Base-by-base conservation (phyloP, 1,140 invertebrate species). In the Drosophila asahinai region DNA sequence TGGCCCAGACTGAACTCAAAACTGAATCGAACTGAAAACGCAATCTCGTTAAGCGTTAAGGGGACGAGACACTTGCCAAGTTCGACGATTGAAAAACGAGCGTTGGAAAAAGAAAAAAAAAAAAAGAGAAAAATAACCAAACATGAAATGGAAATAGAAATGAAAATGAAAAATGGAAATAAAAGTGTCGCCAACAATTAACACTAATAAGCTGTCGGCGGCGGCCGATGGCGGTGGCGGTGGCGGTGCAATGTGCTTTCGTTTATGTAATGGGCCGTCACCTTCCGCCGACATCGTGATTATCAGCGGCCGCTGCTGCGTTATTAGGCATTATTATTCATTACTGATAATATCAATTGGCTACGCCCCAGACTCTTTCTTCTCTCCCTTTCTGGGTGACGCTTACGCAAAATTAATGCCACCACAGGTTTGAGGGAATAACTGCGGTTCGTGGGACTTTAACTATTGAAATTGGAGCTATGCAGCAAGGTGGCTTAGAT, bases 301-400 rank as follows among this genome's bases (percentile, higher is more conserved):
- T 60, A 60, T 61, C 58, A 59, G 62, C 27, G 7, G 42, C 42
- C 45, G 62, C 40, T 6, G 42, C 42, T 48, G 63, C 58, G 77
- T 80, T 86, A 87, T 87, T 83, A 55, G 80, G 84, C 77, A 87
- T 87, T 83, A 83, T 83, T 83, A 78, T 87, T 80, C 61, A 89
- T 89, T 87, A 77, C 80, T 74, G 84, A 89, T 86, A 77, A 66
- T 74, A 89, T 80, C 77, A 73, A 83, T 89, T 86, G 71, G 72
- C 49, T 70, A 72, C 63, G 73, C 61, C 72, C 42, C 5, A 48
- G 63, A 62, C 65, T 67, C 54, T 64, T 65, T 81, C 49, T 43
- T 52, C 42, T 36, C 52, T 60, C 11, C 17, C 49, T 27, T 25
- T 43, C n/a, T 22, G 48, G 33, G 52, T 22, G 14, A 14, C 27